These are phyloP conservation scores for Lepilemur ruficaudatus DNA, from an alignment of 2,797 vertebrate species.

Conservation along the genomic window DNA sequence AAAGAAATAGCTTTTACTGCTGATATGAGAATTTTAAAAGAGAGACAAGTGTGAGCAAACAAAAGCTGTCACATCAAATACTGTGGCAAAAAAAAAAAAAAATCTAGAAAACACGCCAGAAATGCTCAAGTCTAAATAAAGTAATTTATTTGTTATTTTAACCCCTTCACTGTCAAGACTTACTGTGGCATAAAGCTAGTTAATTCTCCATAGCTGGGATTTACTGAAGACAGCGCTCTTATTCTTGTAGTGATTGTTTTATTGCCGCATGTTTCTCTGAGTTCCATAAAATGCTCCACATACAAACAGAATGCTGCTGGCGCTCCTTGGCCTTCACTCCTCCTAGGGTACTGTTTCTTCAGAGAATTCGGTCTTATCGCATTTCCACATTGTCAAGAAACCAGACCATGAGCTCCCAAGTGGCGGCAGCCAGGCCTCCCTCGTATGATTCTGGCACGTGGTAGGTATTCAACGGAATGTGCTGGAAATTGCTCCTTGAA, in stretches of 20 bases:
- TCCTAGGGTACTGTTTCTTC: background rate
- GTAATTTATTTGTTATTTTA: conserved; percentile 75
- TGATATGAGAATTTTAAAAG: conserved; percentile 78
- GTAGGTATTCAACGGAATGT: background rate
- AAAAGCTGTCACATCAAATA: conserved; percentile 83
- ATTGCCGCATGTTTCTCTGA: accelerated
- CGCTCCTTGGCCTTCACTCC: accelerated
- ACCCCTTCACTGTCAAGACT: conserved; percentile 59
- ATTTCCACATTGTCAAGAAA: background rate
- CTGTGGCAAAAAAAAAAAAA: conserved; percentile 51
- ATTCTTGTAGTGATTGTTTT: accelerated
- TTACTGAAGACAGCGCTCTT: accelerated
- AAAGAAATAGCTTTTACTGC: conserved; percentile 77
- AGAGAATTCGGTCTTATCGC: accelerated
- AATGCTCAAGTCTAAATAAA: conserved; percentile 76
- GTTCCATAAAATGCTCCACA: background rate
- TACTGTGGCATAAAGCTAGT: accelerated
- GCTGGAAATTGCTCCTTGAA: background rate
- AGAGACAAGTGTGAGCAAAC: conserved; percentile 84
- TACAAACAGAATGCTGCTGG: accelerated
- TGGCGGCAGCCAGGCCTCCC: accelerated
- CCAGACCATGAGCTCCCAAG: accelerated
- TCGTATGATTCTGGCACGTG: accelerated
- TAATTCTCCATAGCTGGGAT: accelerated
- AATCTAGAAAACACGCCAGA: conserved; percentile 76